Conservation (phyloP, 2,888 invertebrate species). For the Perdita meconis region DNA sequence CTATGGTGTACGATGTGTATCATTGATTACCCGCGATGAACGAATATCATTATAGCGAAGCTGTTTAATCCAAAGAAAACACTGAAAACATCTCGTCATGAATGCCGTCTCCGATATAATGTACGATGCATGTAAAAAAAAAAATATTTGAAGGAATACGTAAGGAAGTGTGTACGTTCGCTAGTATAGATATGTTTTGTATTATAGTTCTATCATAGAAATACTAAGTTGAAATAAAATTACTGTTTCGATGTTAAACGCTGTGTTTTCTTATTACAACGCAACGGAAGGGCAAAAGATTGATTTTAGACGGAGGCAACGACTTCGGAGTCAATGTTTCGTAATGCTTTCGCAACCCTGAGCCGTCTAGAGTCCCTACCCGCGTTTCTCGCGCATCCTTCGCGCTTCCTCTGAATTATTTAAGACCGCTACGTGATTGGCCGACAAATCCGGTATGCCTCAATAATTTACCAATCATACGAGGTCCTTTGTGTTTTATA, state of each 20-base stretch:
- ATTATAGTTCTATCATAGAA: constrained; percentile 75
- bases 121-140: constrained; percentile 49
- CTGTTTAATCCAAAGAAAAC: constrained; percentile 22
- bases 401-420: constrained; percentile 80
- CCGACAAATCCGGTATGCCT: constrained; percentile 80
- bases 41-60: constrained; percentile 22
- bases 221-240: constrained; percentile 75
- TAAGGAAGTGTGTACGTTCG: constrained; percentile 63
- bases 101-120: constrained; percentile 35
- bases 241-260: constrained; percentile 78
- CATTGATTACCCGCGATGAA: constrained; percentile 19
- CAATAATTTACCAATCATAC: constrained; percentile 84
- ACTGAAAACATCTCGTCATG: constrained; percentile 28
- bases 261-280: background rate
- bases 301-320: constrained; percentile 16
- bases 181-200: constrained; percentile 74
- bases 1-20: constrained; percentile 37
- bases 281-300: background rate
- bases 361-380: constrained; percentile 33
- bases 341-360: constrained; percentile 49
- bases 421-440: constrained; percentile 83
- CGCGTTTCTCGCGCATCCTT: constrained; percentile 57
- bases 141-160: constrained; percentile 54
- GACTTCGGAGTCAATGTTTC: constrained; percentile 34
- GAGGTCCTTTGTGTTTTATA: constrained; percentile 81